Base-by-base conservation (phyloP, 2,113 vertebrate species). In the Azemiops feae region DNA sequence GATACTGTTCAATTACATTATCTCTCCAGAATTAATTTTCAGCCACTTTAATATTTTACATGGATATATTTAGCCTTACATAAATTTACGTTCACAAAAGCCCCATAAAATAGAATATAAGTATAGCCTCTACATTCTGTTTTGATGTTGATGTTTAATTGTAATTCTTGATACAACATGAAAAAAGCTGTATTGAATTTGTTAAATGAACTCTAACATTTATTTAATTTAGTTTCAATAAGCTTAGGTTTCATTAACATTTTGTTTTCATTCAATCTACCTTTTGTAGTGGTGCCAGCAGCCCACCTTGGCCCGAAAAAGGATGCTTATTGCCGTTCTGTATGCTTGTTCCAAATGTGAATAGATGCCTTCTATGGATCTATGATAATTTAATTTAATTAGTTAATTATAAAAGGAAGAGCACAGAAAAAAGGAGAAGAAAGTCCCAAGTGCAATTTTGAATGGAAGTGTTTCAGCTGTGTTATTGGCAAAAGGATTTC, bases 1-100 rank as follows among this genome's bases (percentile, higher is more conserved):
- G 45, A 74, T 85, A 90, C 30, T 85, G 30, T 89, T 96, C 53
- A 92, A 69, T 69, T 69, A 53, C n/a, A 91, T 92, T 94, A 88
- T 92, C 57, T 95, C 20, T 89, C 87, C 93, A 3, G 87, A 34
- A 89, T 85, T 93, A 85, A 93, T 74, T 14, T 93, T 39, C 16
- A 52, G 52, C 52, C 9, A 85, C 88, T 47, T 93, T 53, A 5
- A 86, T 55, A 85, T 45, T 30, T 91, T 45, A 34, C 12, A 22
- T 74, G 45, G 22, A 90, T 52, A 22, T 52, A 20, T 90, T 20
- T 90, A 14, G n/a, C 2, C 30, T 54, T n/a, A 47, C 43, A 27
- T 8, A 64, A 27, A 64, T 60, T 39, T 43, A 43, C 39, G 18
- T 43, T 22, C 34, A 39, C 34, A 81, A 81, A 22, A 18, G 18